phyloP scores from a whole-genome alignment of 2,113 vertebrate species.

The western clawed frog (Xenopus tropicalis) region DNA sequence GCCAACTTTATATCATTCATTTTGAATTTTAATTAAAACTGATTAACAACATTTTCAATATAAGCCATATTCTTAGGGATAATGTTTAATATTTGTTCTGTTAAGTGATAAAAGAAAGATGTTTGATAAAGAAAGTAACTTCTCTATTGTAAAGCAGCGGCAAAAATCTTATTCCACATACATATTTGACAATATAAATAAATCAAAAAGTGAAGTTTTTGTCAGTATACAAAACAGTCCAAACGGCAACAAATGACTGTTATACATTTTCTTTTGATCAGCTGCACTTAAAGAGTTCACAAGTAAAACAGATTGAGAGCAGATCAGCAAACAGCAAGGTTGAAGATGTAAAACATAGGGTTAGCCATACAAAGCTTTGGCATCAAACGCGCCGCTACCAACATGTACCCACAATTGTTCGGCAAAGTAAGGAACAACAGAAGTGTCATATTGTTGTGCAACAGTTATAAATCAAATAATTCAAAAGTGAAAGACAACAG shows the following conservation, averaged over 20 bases:
- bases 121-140: background rate
- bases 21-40: too few relatives aligned
- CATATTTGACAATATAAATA: slow-evolving; percentile 68
- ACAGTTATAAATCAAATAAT: background rate
- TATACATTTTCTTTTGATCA: slow-evolving; percentile 47
- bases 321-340: slow-evolving; percentile 61
- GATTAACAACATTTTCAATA: too few relatives aligned
- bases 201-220: slow-evolving; percentile 64
- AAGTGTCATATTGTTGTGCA: background rate
- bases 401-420: background rate
- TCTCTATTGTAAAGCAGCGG: slow-evolving; percentile 43
- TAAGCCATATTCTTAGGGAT: too few relatives aligned
- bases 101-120: background rate
- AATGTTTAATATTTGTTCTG: too few relatives aligned
- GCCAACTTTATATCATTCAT: too few relatives aligned
- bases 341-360: background rate
- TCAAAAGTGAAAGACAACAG: background rate
- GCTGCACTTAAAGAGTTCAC: slow-evolving; percentile 67
- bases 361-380: background rate
- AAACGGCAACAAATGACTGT: background rate
- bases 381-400: too few relatives aligned
- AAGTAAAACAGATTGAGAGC: slow-evolving; percentile 72
- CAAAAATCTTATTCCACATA: slow-evolving; percentile 71
- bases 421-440: background rate
- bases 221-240: slow-evolving; percentile 65